Percentiles rank a stretch among this genome's conserved stretches.
These are phyloP conservation scores for Camponotus pennsylvanicus DNA, from an alignment of 1,140 invertebrate species.

Conservation along the genomic window DNA sequence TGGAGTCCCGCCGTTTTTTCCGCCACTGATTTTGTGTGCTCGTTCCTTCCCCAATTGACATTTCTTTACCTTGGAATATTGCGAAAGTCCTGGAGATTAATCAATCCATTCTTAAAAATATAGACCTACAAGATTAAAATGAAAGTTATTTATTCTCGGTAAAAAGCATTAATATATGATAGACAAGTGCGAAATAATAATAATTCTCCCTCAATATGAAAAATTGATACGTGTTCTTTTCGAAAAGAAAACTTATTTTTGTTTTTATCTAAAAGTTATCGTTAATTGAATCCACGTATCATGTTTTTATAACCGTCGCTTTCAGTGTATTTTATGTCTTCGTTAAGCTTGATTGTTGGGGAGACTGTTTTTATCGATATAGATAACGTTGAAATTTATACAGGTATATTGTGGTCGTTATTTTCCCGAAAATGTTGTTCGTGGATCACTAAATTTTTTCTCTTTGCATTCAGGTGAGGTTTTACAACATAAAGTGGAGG, in stretches of 20 bases:
- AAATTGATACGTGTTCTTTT: not conserved
- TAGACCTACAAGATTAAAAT: not conserved
- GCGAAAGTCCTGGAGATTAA: not conserved
- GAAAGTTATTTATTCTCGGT: not conserved
- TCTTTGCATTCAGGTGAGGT: not conserved
- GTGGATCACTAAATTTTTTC: not conserved
- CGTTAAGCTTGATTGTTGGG: constrained; percentile 29
- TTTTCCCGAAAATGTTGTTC: constrained; percentile 33
- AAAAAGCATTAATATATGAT: not conserved
- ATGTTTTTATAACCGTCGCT: constrained; percentile 15
- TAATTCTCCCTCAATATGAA: not conserved
- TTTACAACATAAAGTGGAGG: not conserved
- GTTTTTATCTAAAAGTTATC: not conserved
- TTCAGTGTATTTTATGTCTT: constrained; percentile 30
- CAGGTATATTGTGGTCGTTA: not conserved
- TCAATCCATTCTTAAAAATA: not conserved
- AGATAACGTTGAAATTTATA: constrained; percentile 16
- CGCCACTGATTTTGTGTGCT: constrained; percentile 45
- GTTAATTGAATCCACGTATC: constrained; percentile 1
- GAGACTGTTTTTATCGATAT: constrained; percentile 14
- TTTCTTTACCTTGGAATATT: constrained; percentile 20
- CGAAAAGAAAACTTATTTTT: not conserved
- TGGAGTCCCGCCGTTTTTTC: constrained; percentile 62
- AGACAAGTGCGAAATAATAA: not conserved
- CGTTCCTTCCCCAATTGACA: constrained; percentile 62